Conservation (phyloP, 2,113 vertebrate genomes). For the Ursus arctos region DNA sequence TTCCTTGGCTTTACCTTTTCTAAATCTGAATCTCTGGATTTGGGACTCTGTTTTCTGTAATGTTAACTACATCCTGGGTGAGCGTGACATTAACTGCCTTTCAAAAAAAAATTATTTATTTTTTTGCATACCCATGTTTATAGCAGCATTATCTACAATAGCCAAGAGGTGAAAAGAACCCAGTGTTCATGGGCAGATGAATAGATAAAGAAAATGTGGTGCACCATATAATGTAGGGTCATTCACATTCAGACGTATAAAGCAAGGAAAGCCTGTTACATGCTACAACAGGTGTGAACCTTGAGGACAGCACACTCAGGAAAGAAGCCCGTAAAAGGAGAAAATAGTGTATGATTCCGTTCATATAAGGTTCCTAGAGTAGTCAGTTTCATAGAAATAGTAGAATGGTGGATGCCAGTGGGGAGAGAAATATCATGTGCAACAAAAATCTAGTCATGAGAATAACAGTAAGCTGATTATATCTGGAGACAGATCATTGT, state of each 20-base stretch:
- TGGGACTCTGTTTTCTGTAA: background rate
- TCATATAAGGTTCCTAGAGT: background rate
- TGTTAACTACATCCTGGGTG: background rate
- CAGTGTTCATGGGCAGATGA: background rate
- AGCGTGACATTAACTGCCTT: background rate
- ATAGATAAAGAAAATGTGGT: too few species aligned
- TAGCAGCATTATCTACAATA: background rate
- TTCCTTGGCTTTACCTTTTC: background rate
- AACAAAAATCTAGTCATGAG: background rate
- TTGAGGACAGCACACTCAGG: background rate
- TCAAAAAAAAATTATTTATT: too few species aligned
- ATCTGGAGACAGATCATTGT: background rate
- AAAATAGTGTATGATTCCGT: background rate
- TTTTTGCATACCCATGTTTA: background rate
- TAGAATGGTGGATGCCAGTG: background rate
- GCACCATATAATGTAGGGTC: too few species aligned
- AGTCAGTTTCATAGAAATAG: background rate
- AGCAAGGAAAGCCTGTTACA: background rate
- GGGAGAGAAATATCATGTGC: background rate
- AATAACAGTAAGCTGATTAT: background rate
- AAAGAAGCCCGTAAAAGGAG: background rate
- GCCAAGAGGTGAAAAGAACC: background rate
- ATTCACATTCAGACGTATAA: background rate
- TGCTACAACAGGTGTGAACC: background rate
- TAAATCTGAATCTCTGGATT: background rate